Evolutionary conservation across 30 jellyfish, hydroid and myxozoan species (phyloP).

Genomic region (Haliclystus octoradiatus): DNA sequence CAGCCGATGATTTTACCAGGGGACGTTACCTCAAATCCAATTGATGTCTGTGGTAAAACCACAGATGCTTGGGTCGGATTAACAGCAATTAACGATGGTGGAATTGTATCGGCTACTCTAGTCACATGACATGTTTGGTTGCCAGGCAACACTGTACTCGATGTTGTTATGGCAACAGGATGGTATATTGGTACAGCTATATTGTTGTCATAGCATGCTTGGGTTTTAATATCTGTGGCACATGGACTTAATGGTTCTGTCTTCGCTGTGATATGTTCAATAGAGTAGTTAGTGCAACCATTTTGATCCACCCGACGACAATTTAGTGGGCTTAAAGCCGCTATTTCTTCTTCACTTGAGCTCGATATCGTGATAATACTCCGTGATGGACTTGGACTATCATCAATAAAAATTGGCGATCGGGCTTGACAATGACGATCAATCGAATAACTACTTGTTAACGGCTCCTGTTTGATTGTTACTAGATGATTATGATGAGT

Average conservation of each 20-base stretch:
- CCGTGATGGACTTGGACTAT: conserved; percentile 77
- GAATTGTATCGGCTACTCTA: background rate
- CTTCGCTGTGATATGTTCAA: background rate
- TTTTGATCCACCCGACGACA: background rate
- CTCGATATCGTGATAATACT: conserved; percentile 81
- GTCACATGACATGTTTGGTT: background rate
- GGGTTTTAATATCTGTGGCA: no score
- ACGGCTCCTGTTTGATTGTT: background rate
- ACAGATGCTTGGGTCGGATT: background rate
- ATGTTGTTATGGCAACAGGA: background rate
- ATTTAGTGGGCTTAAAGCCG: conserved; percentile 2
- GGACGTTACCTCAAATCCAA: background rate
- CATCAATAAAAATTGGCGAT: conserved; percentile 73
- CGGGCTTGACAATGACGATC: conserved; percentile 1
- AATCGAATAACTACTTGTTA: background rate
- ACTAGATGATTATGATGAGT: background rate
- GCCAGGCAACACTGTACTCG: background rate
- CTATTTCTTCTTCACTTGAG: conserved; percentile 79
- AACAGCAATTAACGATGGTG: background rate
- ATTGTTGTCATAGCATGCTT: no score
- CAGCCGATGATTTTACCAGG: background rate
- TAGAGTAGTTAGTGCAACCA: background rate
- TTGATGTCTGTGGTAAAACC: background rate
- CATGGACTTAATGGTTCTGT: background rate
- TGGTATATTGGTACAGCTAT: background rate